Evolutionary conservation across 2,113 vertebrate species (phyloP).

Genomic region (Solea senegalensis): DNA sequence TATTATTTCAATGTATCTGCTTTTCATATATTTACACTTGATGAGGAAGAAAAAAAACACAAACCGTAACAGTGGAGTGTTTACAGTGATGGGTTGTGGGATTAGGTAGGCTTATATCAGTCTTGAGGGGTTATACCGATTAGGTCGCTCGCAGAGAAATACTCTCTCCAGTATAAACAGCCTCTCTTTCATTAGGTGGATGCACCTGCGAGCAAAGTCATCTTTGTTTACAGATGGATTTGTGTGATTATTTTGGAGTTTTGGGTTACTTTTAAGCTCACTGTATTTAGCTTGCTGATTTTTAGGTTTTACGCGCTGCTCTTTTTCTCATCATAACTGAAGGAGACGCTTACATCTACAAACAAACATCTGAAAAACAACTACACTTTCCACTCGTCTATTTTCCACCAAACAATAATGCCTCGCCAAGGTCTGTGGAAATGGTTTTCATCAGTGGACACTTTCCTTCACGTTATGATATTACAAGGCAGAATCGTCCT

Average conservation of each 20-base stretch:
- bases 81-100: slow-evolving; percentile 48
- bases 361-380: slow-evolving; percentile 14
- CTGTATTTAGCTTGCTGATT: neutral
- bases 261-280: neutral
- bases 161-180: slow-evolving; percentile 19
- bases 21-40: neutral
- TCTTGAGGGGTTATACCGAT: slow-evolving; percentile 67
- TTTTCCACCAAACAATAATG: slow-evolving; percentile 21
- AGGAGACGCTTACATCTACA: neutral
- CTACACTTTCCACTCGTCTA: slow-evolving; percentile 9
- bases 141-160: slow-evolving; percentile 44
- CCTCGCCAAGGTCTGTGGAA: neutral
- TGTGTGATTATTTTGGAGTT: neutral
- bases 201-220: slow-evolving; percentile 7
- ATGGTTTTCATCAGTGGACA: neutral
- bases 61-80: slow-evolving; percentile 26
- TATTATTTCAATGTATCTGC: neutral
- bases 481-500: neutral
- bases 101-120: slow-evolving; percentile 64
- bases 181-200: neutral
- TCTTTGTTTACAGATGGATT: slow-evolving; percentile 5
- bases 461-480: neutral
- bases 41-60: neutral
- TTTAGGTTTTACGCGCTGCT: neutral
- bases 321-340: slow-evolving; percentile 15